These are phyloP conservation scores for Pseudomyrmex flavicornis DNA, from an alignment of 1,140 invertebrate genomes.

Conservation along the genomic window DNA sequence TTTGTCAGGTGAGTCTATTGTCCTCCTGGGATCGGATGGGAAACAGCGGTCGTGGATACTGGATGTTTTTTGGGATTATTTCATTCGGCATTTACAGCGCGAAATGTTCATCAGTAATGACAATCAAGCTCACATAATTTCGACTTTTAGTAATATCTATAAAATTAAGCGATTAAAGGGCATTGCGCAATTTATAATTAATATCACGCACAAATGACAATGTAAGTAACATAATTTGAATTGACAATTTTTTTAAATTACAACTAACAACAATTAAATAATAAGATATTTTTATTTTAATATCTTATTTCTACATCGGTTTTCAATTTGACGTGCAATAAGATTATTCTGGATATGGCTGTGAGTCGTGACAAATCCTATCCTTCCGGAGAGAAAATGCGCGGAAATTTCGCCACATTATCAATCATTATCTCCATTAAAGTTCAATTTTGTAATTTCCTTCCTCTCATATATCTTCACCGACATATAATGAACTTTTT, in stretches of 20 bases:
- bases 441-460: conserved; percentile 29
- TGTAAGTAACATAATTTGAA: conserved; percentile 11
- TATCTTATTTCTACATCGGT: background rate
- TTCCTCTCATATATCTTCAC: conserved; percentile 30
- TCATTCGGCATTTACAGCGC: conserved; percentile 15
- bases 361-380: conserved; percentile 16
- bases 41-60: conserved; percentile 61
- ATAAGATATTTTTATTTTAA: conserved; percentile 18
- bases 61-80: conserved; percentile 62
- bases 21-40: conserved; percentile 67
- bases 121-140: background rate
- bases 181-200: conserved; percentile 29
- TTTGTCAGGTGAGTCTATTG: conserved; percentile 69
- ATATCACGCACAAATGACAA: background rate
- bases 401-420: conserved; percentile 27
- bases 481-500: background rate
- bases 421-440: conserved; percentile 45
- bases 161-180: background rate
- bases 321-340: background rate
- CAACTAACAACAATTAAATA: background rate
- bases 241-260: background rate
- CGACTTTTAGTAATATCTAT: conserved; percentile 4
- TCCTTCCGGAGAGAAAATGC: conserved; percentile 15
- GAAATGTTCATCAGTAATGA: conserved; percentile 60
- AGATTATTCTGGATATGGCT: background rate